Evolutionary conservation across 2,888 invertebrate species (phyloP), one percentile per base, ranked within the genome.

Genomic region (Drosophila paucipuncta): DNA sequence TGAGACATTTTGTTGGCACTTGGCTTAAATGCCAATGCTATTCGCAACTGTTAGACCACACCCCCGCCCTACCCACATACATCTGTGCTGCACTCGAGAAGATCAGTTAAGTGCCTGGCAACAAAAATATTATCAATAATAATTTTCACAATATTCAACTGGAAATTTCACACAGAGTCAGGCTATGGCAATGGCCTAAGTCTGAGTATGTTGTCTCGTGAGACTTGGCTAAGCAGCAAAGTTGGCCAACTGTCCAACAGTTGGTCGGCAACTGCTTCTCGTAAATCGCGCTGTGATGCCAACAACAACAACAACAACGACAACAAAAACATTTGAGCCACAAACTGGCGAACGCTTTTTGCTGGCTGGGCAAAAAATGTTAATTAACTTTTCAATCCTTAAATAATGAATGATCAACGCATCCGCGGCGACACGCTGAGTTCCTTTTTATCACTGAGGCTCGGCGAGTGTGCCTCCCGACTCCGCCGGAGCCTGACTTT

Each of bases 331-430:
- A 53, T 60, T 39, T 22, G 35, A 64, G 57, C 60, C 66, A 65
- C 60, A 73, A 68, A 68, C 68, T 68, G 72, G 64, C 63, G 58
- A 68, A 68, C 47, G 69, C 70, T 55, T 82, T 76, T 63, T 71
- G 68, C 69, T 82, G 89, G 87, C 80, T 89, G 83, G 73, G 86
- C 87, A 85, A 92, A 92, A 93, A 93, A 93, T 93, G 92, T 93
- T 93, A 93, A 93, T 93, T 93, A 93, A 93, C 93, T 93, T 93
- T 93, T 93, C 93, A 93, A 91, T 91, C 93, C 93, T 92, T 92
- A 92, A 93, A 93, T 93, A 93, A 92, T 91, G 92, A 92, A 92
- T 93, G 93, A 91, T 92, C 93, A 92, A 91, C 92, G 92, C 92
- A 92, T 92, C 89, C 86, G 91, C 82, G 92, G 91, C 92, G 92